Percentiles rank a stretch among this genome's conserved stretches.
These are phyloP conservation scores for Lepus townsendii DNA, from an alignment of 2,797 vertebrate genomes.

Conservation along the genomic window DNA sequence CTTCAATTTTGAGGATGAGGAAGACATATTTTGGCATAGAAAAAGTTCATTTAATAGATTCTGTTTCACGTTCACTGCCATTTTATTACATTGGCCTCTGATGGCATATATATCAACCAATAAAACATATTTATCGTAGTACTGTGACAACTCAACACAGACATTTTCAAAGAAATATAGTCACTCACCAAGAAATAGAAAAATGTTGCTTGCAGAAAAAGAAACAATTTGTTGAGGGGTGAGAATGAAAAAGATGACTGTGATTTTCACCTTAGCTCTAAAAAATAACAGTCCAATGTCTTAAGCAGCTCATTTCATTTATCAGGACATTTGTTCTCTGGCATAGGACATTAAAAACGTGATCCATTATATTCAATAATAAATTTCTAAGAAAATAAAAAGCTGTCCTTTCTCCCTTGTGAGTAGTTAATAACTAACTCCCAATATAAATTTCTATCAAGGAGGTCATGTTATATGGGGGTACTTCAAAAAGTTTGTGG, in stretches of 20 bases:
- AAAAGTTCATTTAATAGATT: constrained; percentile 54
- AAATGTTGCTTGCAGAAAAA: constrained; percentile 30
- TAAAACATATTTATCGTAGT: constrained; percentile 24
- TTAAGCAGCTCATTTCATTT: background rate
- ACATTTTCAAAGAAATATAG: constrained; percentile 36
- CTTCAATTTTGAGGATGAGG: constrained; percentile 63
- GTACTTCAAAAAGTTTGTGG: too few relatives aligned
- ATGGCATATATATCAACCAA: constrained; percentile 56
- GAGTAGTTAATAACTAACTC: background rate
- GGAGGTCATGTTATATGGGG: background rate
- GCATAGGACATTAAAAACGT: background rate
- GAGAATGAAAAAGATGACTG: background rate
- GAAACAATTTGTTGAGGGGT: constrained; percentile 44
- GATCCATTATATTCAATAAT: background rate
- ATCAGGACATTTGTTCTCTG: background rate
- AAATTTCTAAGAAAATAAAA: constrained; percentile 11
- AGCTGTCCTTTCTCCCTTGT: background rate
- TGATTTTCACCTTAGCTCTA: constrained; percentile 52
- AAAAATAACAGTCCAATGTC: background rate
- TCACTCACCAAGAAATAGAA: background rate
- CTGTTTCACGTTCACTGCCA: constrained; percentile 42
- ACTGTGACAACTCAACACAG: constrained; percentile 49
- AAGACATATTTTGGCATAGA: background rate
- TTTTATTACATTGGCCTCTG: constrained; percentile 57
- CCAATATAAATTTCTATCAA: background rate